Evolutionary conservation across 2,797 vertebrate genomes (phyloP).

Genomic region (Melopsittacus undulatus): DNA sequence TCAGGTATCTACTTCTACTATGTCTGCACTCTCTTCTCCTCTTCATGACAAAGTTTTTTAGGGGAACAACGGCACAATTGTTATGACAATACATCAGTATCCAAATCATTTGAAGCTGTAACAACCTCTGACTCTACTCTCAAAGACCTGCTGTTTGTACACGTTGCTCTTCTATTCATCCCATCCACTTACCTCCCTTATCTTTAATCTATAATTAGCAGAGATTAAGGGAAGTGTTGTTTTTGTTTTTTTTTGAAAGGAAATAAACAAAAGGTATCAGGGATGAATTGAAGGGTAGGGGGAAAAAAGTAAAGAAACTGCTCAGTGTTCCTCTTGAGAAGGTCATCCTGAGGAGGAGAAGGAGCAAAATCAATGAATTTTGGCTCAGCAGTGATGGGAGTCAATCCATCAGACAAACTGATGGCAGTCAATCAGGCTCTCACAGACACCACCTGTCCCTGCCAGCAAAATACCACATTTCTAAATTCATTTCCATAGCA

Average conservation of each 20-base stretch:
- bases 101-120: background rate
- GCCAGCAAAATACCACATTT: slow-evolving; percentile 66
- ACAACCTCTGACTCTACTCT: background rate
- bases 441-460: slow-evolving; percentile 39
- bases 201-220: slow-evolving; percentile 62
- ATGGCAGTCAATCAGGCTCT: slow-evolving; percentile 54
- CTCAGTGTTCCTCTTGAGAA: slow-evolving; percentile 7
- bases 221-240: slow-evolving; percentile 29
- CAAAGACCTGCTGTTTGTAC: background rate
- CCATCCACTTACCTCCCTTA: slow-evolving; percentile 15
- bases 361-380: slow-evolving; percentile 53
- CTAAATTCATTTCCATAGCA: slow-evolving; percentile 70
- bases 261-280: slow-evolving; percentile 50
- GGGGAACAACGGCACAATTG: rapidly evolving
- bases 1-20: background rate
- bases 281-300: background rate
- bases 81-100: background rate
- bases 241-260: background rate
- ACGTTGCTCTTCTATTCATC: slow-evolving; percentile 1
- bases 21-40: background rate
- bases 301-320: background rate
- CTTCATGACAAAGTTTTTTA: background rate
- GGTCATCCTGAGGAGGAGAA: slow-evolving; percentile 6
- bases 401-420: slow-evolving; percentile 59
- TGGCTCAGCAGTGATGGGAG: slow-evolving; percentile 30